These are phyloP conservation scores for Idris sp. DNA, from an alignment of 1,140 invertebrate genomes.

Conservation along the genomic window DNA sequence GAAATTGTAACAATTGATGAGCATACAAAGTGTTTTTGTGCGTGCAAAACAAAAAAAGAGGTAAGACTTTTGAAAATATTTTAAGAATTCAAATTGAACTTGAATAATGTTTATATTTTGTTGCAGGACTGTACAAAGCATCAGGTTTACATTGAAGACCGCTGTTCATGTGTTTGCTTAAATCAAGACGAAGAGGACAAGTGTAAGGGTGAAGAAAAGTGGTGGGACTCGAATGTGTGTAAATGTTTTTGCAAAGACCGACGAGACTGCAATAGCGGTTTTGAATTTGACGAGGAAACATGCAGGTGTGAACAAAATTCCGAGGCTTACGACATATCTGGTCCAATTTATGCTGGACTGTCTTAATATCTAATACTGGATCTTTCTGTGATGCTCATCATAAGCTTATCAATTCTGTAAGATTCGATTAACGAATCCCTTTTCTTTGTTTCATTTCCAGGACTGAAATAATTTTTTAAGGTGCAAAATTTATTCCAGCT, in stretches of 20 bases:
- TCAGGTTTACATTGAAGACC: slow-evolving; percentile 72
- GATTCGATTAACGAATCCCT: slow-evolving; percentile 31
- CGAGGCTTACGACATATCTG: too few relatives aligned
- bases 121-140: slow-evolving; percentile 73
- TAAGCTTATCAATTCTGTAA: slow-evolving; percentile 21
- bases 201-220: slow-evolving; percentile 72
- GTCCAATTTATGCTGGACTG: too few relatives aligned
- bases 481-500: too few relatives aligned
- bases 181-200: slow-evolving; percentile 74
- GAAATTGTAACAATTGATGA: slow-evolving; percentile 79
- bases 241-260: slow-evolving; percentile 80
- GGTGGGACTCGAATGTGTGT: slow-evolving; percentile 81
- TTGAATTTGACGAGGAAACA: slow-evolving; percentile 79
- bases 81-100: background rate
- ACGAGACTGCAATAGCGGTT: slow-evolving; percentile 80
- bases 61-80: slow-evolving; percentile 65
- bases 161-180: slow-evolving; percentile 78
- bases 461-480: too few relatives aligned
- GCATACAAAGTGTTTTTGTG: slow-evolving; percentile 81
- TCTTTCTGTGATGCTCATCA: slow-evolving; percentile 15
- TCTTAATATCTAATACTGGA: slow-evolving; percentile 9
- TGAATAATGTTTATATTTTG: background rate
- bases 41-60: slow-evolving; percentile 79
- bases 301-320: slow-evolving; percentile 79
- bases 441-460: too few relatives aligned